phyloP scores from a whole-genome alignment of 1,140 invertebrate genomes.

The Lerema accius region DNA sequence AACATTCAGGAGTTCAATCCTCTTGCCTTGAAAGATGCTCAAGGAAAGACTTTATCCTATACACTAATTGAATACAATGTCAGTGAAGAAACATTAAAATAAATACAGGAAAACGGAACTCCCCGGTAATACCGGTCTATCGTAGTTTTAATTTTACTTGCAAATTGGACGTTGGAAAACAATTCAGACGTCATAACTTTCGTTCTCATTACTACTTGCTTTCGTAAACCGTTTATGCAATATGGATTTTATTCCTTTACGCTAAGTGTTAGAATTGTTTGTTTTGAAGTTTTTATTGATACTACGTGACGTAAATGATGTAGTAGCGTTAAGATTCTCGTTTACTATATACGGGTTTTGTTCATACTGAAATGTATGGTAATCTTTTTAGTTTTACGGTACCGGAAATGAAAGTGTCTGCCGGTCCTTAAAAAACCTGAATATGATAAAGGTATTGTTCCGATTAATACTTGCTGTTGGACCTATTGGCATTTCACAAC shows the following conservation, averaged over 20 bases:
- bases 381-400: too few relatives aligned
- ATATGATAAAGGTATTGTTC: too few relatives aligned
- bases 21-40: background rate
- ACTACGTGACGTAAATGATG: background rate
- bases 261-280: background rate
- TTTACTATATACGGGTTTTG: background rate
- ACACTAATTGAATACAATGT: background rate
- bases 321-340: background rate
- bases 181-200: slow-evolving; percentile 60
- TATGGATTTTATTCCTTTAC: background rate
- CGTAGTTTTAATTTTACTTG: slow-evolving; percentile 48
- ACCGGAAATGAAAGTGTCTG: too few relatives aligned
- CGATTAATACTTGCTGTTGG: too few relatives aligned
- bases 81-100: slow-evolving; percentile 32
- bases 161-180: slow-evolving; percentile 52
- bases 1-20: background rate
- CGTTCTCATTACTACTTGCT: slow-evolving; percentile 47
- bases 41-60: background rate
- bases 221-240: slow-evolving; percentile 1
- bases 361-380: background rate
- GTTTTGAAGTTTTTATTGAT: background rate
- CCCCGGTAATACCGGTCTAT: slow-evolving; percentile 33
- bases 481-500: too few relatives aligned
- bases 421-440: too few relatives aligned
- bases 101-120: slow-evolving; percentile 45